Conservation (phyloP, 2,888 invertebrate species). For the Sphaerophoria taeniata region DNA sequence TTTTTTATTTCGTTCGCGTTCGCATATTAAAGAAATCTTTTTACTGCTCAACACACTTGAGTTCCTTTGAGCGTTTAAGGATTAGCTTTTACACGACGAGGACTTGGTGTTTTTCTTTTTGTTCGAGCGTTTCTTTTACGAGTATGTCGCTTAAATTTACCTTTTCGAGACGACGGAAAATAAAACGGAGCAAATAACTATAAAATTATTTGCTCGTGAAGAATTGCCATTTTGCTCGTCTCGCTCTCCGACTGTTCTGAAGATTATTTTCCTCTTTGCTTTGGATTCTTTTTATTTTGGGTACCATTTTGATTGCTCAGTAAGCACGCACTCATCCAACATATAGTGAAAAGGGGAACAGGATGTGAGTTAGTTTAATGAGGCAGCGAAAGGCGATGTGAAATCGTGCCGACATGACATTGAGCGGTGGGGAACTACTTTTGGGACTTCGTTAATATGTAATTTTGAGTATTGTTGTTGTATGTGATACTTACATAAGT, state of each 20-base stretch:
- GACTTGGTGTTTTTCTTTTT: conserved; percentile 2
- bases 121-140: no score
- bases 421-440: no score
- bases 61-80: conserved; percentile 21
- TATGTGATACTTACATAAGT: no score
- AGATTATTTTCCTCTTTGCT: neutral
- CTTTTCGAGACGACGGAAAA: conserved; percentile 43
- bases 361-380: conserved; percentile 19
- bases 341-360: conserved; percentile 18
- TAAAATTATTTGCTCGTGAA: conserved; percentile 73
- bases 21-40: conserved; percentile 17
- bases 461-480: no score
- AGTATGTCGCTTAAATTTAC: conserved; percentile 49
- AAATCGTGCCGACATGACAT: no score
- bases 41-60: conserved; percentile 20
- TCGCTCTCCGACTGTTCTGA: neutral
- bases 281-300: conserved; percentile 10
- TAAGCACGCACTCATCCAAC: conserved; percentile 27
- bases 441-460: no score
- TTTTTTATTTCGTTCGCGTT: neutral
- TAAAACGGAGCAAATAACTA: conserved; percentile 64
- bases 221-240: conserved; percentile 63
- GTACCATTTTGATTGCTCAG: conserved; percentile 51
- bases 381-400: conserved; percentile 7
- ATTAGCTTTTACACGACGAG: conserved; percentile 18